Evolutionary conservation across 1,140 invertebrate genomes (phyloP).

Genomic region (Drosophila setifemur): DNA sequence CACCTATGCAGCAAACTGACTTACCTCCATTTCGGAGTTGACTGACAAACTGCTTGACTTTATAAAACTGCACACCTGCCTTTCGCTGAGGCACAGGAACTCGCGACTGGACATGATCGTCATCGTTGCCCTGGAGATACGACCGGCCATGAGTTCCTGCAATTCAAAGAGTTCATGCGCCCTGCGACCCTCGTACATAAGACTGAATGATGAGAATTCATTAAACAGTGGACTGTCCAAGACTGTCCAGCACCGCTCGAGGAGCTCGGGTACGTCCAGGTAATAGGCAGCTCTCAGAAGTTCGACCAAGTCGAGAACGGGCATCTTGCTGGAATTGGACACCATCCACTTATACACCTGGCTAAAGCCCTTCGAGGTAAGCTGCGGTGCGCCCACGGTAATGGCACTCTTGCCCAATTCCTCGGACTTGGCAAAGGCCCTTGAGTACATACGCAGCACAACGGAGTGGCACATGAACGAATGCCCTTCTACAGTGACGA

Average conservation of each 20-base stretch:
- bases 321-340: background rate
- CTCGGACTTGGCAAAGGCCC: background rate
- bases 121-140: slow-evolving; percentile 6
- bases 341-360: slow-evolving; percentile 6
- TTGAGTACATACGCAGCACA: background rate
- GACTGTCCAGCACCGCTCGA: slow-evolving; percentile 2
- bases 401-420: background rate
- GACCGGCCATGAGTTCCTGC: background rate
- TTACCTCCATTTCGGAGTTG: slow-evolving; percentile 45
- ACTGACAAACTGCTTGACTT: slow-evolving; percentile 18
- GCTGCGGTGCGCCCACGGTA: background rate
- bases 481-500: background rate
- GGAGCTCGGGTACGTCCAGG: slow-evolving; percentile 3
- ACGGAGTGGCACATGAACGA: background rate
- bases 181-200: background rate
- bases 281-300: background rate
- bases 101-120: slow-evolving; percentile 2
- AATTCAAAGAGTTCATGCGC: background rate
- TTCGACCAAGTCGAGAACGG: background rate
- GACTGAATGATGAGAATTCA: slow-evolving; percentile 15
- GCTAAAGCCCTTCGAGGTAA: background rate
- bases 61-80: slow-evolving; percentile 7
- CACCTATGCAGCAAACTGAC: background rate
- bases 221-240: background rate
- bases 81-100: slow-evolving; percentile 10